Percentiles rank a stretch among this genome's conserved stretches.
Conservation (phyloP, 2,888 invertebrate species). For the Troides oblongomaculatus region DNA sequence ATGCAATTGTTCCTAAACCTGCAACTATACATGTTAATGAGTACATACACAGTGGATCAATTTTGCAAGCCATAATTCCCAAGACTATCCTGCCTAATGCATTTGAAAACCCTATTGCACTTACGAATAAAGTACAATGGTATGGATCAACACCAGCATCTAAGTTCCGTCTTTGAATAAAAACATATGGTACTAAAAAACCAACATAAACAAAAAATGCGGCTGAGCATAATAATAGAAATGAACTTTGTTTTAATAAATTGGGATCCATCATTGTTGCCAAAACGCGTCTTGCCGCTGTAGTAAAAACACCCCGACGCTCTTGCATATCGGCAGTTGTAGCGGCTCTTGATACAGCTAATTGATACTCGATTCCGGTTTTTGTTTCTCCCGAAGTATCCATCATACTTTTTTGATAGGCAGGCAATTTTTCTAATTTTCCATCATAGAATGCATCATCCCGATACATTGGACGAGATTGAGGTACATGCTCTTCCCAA, state of each 20-base stretch:
- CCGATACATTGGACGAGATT: conserved; percentile 68
- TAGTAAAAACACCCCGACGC: conserved; percentile 61
- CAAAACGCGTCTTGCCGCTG: conserved; percentile 63
- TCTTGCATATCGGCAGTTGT: conserved; percentile 61
- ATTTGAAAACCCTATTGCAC: conserved; percentile 61
- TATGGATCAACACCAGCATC: conserved; percentile 48
- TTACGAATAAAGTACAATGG: conserved; percentile 60
- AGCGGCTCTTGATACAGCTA: conserved; percentile 70
- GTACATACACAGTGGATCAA: conserved; percentile 48
- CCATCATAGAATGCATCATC: conserved; percentile 72
- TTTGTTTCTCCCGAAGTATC: conserved; percentile 46
- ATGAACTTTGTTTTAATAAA: conserved; percentile 57
- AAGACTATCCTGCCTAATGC: conserved; percentile 54
- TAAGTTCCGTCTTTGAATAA: conserved; percentile 55
- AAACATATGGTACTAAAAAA: conserved; percentile 64
- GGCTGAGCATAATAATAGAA: conserved; percentile 51
- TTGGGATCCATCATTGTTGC: conserved; percentile 71
- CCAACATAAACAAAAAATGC: conserved; percentile 59
- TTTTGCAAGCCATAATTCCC: conserved; percentile 56
- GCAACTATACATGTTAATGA: conserved; percentile 40
- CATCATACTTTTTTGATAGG: conserved; percentile 63
- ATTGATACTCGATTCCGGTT: conserved; percentile 70
- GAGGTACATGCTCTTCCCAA: conserved; percentile 62
- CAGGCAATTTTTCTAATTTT: conserved; percentile 55
- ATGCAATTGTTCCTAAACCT: conserved; percentile 53